phyloP scores from a whole-genome alignment of 1,140 invertebrate genomes.

The Drosophila seguyi region DNA sequence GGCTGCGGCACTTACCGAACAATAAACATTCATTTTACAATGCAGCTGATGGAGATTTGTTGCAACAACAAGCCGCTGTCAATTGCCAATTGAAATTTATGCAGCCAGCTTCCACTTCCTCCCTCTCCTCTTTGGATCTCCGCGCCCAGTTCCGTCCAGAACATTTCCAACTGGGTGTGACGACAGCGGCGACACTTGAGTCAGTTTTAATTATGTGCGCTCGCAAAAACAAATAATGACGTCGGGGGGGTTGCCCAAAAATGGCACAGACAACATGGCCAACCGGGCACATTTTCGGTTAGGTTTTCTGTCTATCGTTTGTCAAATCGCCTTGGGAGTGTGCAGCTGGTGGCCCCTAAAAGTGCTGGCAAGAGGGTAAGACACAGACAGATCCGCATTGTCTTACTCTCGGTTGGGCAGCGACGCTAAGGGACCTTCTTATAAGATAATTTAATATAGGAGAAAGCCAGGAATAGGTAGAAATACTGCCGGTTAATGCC shows the following conservation, averaged over 20 bases:
- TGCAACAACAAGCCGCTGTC: slow-evolving; percentile 65
- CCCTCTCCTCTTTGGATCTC: neutral
- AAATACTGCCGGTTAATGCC: too few species aligned
- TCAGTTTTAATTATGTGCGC: slow-evolving; percentile 83
- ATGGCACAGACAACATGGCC: slow-evolving; percentile 64
- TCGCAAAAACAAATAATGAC: slow-evolving; percentile 72
- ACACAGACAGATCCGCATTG: slow-evolving; percentile 42
- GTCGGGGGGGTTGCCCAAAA: slow-evolving; percentile 74
- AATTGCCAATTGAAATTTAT: slow-evolving; percentile 74
- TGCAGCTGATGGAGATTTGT: slow-evolving; percentile 78
- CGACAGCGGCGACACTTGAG: slow-evolving; percentile 71
- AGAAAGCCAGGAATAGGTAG: too few species aligned
- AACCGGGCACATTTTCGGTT: slow-evolving; percentile 9
- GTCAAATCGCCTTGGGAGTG: slow-evolving; percentile 67
- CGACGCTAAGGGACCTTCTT: neutral
- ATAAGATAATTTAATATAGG: too few species aligned
- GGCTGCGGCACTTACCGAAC: slow-evolving; percentile 75
- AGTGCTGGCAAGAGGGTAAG: slow-evolving; percentile 9
- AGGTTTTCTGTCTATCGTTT: slow-evolving; percentile 49
- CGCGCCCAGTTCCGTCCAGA: slow-evolving; percentile 14
- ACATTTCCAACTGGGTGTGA: slow-evolving; percentile 73
- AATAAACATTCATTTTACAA: slow-evolving; percentile 82
- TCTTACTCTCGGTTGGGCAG: slow-evolving; percentile 6
- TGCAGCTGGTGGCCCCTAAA: slow-evolving; percentile 29
- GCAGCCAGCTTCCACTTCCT: slow-evolving; percentile 33